Evolutionary conservation across 1,140 invertebrate species (phyloP), one percentile per base, ranked within the genome.

Genomic region (Pseudachorutes palmiensis): DNA sequence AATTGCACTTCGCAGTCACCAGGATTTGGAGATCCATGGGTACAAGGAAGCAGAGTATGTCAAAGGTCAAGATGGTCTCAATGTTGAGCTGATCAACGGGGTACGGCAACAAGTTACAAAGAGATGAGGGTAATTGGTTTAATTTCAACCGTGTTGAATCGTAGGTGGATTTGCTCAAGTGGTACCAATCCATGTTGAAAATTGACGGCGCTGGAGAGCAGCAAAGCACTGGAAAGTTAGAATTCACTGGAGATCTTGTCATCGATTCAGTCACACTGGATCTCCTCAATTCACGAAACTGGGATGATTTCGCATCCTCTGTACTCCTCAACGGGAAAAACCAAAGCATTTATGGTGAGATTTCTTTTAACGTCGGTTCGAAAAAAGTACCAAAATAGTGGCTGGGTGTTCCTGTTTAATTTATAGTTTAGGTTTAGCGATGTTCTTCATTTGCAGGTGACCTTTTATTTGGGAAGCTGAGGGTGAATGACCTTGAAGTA

Each of bases 111-210:
- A n/a, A n/a, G n/a, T n/a, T n/a, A n/a, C n/a, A n/a, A n/a, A n/a
- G n/a, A n/a, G n/a, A n/a, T n/a, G n/a, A n/a, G n/a, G n/a, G 67
- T 69, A 65, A 64, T 33, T 58, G 14, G 30, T 5, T 30, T 12
- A 41, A 19, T 41, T 41, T 41, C 19, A 26, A 14, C 12, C 3
- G 28, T 28, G 16, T 29, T 61, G 12, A 24, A 3, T 30, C 26
- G 19, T 31, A 32, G 45, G 32, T 49, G 5, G 36, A 63, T 28
- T 28, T 45, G 24, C 1, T 3, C 48, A 26, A 33, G 24, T 67
- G 67, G 67, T 68, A 51, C 30, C 1, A 49, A 12, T 24, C 16
- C 28, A 51, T 68, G 1, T 19, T 62, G 30, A 55, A 62, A 57
- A 58, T 64, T 9, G 28, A 48, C 33, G 51, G 61, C 19, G 12